Evolutionary conservation across 1,140 invertebrate genomes (phyloP).

Genomic region (Anadara kagoshimensis): DNA sequence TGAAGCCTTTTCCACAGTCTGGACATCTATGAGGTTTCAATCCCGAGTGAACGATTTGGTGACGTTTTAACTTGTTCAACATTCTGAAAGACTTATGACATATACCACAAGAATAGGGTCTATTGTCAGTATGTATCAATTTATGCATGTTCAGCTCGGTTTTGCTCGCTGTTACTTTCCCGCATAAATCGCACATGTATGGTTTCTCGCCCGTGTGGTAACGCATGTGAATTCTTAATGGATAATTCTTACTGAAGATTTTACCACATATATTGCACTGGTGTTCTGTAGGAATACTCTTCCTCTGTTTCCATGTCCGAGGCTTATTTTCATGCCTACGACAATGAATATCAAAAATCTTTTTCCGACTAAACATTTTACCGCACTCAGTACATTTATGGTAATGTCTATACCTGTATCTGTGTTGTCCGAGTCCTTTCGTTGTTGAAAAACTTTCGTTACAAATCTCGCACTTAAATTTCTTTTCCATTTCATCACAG

Average conservation of each 20-base stretch:
- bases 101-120: conserved; percentile 20
- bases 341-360: too few species aligned
- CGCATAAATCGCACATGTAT: conserved; percentile 51
- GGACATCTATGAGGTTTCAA: conserved; percentile 26
- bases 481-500: too few species aligned
- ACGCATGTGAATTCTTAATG: conserved; percentile 72
- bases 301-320: too few species aligned
- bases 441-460: too few species aligned
- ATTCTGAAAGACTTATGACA: conserved; percentile 2
- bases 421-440: too few species aligned
- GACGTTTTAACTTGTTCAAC: not conserved
- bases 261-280: conserved; percentile 90
- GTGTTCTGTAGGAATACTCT: conserved; percentile 75
- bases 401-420: too few species aligned
- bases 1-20: conserved; percentile 5
- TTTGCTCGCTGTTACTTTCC: conserved; percentile 33
- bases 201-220: conserved; percentile 72
- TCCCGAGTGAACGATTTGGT: conserved; percentile 30
- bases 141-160: conserved; percentile 41
- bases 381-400: too few species aligned
- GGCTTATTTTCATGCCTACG: too few species aligned
- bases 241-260: conserved; percentile 46
- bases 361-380: too few species aligned
- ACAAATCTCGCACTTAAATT: too few species aligned
- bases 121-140: conserved; percentile 40